Evolutionary conservation across 2,113 vertebrate species (phyloP).

Genomic region (Centropus bengalensis): DNA sequence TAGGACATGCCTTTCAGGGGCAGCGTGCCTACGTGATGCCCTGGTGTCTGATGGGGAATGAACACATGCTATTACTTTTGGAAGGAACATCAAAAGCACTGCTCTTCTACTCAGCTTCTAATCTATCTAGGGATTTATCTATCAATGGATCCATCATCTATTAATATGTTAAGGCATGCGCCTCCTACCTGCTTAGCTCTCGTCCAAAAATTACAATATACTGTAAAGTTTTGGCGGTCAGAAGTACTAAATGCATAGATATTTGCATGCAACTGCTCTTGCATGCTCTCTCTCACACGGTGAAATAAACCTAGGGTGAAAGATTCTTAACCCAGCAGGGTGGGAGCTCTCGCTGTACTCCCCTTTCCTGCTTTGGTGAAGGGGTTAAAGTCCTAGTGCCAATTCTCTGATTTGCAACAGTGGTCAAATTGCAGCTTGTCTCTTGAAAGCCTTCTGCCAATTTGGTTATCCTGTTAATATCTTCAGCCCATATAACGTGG

Average conservation of each 20-base stretch:
- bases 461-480: background rate
- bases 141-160: background rate
- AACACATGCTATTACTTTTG: background rate
- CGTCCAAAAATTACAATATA: background rate
- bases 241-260: background rate
- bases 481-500: background rate
- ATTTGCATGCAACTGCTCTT: background rate
- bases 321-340: background rate
- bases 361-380: background rate
- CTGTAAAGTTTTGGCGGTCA: fast-evolving
- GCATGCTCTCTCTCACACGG: background rate
- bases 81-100: background rate
- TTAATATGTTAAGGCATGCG: background rate
- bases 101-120: background rate
- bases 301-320: background rate
- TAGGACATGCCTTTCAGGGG: background rate
- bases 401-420: background rate
- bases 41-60: background rate
- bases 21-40: background rate
- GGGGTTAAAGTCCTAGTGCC: background rate
- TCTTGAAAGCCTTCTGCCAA: background rate
- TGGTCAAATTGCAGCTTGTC: background rate
- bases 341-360: background rate
- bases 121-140: background rate
- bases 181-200: background rate